Base-by-base conservation (phyloP, 2,888 invertebrate genomes). In the Leptogaster cylindrica region DNA sequence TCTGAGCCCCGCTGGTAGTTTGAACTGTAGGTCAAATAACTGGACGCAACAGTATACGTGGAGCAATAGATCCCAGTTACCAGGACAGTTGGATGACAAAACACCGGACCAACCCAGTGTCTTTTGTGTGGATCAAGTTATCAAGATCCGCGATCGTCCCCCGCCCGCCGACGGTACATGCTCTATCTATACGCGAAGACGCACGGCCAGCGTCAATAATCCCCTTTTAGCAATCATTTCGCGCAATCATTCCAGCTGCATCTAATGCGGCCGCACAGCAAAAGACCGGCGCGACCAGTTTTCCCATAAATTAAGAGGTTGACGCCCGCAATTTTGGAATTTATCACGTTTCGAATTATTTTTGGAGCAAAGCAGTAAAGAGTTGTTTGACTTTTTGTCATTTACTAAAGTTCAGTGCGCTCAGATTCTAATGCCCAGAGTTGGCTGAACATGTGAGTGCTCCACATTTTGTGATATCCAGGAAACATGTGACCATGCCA, bases 321-420 rank as follows among this genome's bases (percentile, higher is more conserved):
- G 31, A 52, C 52, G 52, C 31, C 31, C 31, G 52, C 52, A 33
- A 52, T 33, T 52, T 52, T 52, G 7, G 20, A 52, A 52, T 52
- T 52, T 52, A 33, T 52, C 33, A 52, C 20, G 20, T 52, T 52
- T 52, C 10, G 33, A 52, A 52, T 52, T 33, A 33, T 52, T 52
- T 52, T 18, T 6, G 6, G n/a, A 18, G 31, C 33, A 16, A 12
- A 52, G 28, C 52, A 31, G 33, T 33, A 52, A 52, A 52, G 16
- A 33, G 33, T 20, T 33, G 33, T 3, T 28, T 12, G 18, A 16
- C 18, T 52, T 52, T 52, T 52, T 52, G 31, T 52, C 52, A 52
- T 33, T 20, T 18, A 20, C 31, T 31, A 52, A 52, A 33, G 16
- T 52, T 10, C 31, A n/a, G n/a, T 46, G 33, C 18, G 18, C 18